These are phyloP conservation scores for Mixornis gularis DNA, from an alignment of 2,113 vertebrate genomes.

Conservation along the genomic window DNA sequence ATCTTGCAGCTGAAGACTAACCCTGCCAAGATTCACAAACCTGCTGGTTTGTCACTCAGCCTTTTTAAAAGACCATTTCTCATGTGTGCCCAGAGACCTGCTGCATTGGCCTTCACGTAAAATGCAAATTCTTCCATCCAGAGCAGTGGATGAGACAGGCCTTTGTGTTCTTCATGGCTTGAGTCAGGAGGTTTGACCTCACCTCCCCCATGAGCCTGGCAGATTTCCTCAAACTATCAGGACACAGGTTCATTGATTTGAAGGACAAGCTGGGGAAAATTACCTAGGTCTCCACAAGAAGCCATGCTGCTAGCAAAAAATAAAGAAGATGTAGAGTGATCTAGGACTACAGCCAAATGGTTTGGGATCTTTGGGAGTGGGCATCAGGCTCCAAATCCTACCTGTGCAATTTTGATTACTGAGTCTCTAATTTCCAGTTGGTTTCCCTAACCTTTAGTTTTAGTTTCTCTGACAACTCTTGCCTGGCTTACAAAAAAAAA, in stretches of 20 bases:
- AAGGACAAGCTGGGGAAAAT: neutral
- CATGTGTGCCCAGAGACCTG: neutral
- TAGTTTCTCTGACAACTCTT: neutral
- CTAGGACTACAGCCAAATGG: neutral
- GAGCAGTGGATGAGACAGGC: neutral
- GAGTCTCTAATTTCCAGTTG: neutral
- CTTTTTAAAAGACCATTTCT: neutral
- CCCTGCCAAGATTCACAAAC: neutral
- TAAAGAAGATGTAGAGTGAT: neutral
- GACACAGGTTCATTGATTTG: neutral
- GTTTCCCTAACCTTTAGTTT: neutral
- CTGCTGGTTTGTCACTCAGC: neutral
- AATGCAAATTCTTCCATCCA: neutral
- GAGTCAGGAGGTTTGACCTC: neutral
- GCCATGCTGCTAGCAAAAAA: neutral
- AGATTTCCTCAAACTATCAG: neutral
- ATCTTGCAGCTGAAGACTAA: neutral
- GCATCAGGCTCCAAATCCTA: neutral
- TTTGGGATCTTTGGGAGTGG: neutral
- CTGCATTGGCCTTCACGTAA: neutral
- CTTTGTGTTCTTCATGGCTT: neutral
- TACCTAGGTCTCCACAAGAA: neutral
- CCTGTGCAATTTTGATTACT: neutral
- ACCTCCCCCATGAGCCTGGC: neutral
- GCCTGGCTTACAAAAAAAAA: neutral